Conservation (phyloP, 2,113 vertebrate species). For the Lethenteron camtschaticum region DNA sequence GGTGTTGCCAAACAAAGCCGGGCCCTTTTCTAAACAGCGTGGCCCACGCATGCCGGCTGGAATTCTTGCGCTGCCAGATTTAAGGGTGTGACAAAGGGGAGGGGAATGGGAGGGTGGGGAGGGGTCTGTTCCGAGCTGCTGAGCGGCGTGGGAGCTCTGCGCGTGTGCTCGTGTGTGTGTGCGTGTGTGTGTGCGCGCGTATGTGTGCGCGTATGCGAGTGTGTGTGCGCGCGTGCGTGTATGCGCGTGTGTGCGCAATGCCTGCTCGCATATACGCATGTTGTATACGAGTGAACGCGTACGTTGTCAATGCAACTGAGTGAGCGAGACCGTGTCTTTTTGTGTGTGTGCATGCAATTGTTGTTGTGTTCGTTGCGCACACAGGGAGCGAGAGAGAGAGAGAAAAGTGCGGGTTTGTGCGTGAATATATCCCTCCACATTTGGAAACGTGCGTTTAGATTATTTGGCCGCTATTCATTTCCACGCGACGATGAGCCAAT, state of each 20-base stretch:
- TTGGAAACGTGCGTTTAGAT: no score
- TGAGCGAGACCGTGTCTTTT: neutral
- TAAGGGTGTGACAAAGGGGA: conserved; percentile 5
- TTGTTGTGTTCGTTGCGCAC: no score
- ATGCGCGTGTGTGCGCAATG: neutral
- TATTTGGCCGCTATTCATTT: no score
- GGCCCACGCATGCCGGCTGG: conserved; percentile 5
- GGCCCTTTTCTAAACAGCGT: neutral
- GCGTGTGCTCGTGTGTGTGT: neutral
- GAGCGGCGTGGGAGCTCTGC: conserved; percentile 4
- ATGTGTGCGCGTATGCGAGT: neutral
- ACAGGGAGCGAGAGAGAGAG: no score
- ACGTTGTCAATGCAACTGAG: neutral
- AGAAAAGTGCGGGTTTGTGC: no score
- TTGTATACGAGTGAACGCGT: neutral
- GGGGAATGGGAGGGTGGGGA: neutral
- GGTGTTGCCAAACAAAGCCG: conserved; percentile 4
- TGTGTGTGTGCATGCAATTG: neutral
- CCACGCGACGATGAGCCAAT: no score
- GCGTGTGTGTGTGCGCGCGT: neutral
- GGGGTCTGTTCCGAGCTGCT: conserved; percentile 1
- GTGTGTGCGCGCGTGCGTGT: neutral
- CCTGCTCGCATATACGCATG: no score
- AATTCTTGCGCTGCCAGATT: conserved; percentile 4
- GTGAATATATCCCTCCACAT: no score